These are phyloP conservation scores for Eristalis pertinax DNA, from an alignment of 2,888 invertebrate genomes.

Conservation along the genomic window DNA sequence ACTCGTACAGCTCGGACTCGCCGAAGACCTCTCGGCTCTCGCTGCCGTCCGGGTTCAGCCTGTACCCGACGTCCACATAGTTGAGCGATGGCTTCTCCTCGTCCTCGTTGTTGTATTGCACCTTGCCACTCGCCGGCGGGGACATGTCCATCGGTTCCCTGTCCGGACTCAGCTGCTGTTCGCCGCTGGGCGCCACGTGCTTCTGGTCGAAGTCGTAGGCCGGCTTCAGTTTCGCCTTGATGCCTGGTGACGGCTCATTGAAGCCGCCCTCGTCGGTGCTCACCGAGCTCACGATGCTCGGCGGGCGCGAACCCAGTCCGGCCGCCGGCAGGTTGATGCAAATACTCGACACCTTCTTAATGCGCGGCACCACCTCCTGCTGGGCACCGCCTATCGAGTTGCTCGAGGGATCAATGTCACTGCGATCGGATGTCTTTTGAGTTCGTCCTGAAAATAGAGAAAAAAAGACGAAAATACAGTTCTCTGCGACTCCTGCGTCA, in stretches of 20 bases:
- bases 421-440: constrained; percentile 71
- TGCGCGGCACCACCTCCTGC: constrained; percentile 77
- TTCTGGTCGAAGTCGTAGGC: constrained; percentile 76
- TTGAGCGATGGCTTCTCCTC: constrained; percentile 77
- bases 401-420: constrained; percentile 49
- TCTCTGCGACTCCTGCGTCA: constrained; percentile 23
- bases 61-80: constrained; percentile 81
- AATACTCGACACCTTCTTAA: constrained; percentile 84
- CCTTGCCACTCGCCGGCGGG: constrained; percentile 17
- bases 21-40: constrained; percentile 80
- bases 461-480: constrained; percentile 11
- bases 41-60: constrained; percentile 81
- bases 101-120: constrained; percentile 66
- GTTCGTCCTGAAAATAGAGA: constrained; percentile 71
- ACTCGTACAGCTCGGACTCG: constrained; percentile 81
- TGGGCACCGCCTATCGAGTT: constrained; percentile 29
- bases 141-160: constrained; percentile 46
- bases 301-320: constrained; percentile 84
- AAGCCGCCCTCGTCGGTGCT: constrained; percentile 87
- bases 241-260: constrained; percentile 88
- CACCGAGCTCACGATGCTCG: constrained; percentile 86
- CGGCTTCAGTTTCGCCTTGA: constrained; percentile 84
- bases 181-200: constrained; percentile 41
- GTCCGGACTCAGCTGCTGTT: constrained; percentile 44
- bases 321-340: constrained; percentile 85